phyloP scores from a whole-genome alignment of 1,140 invertebrate genomes.

The Pseudomyrmex pallidus region DNA sequence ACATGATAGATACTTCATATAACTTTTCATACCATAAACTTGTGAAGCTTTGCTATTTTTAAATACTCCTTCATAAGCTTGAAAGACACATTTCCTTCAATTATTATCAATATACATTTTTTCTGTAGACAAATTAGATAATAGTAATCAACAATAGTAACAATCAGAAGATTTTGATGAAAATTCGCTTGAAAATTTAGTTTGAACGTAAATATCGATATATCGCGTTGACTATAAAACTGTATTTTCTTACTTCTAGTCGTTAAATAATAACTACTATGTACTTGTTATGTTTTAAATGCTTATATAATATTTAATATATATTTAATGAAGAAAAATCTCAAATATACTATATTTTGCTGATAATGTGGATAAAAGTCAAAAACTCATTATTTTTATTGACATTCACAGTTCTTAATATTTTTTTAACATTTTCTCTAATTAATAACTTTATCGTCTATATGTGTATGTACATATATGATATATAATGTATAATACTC shows the following conservation, averaged over 20 bases:
- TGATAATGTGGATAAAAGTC: constrained; percentile 29
- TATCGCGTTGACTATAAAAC: constrained; percentile 37
- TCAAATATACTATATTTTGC: constrained; percentile 48
- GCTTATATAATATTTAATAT: constrained; percentile 49
- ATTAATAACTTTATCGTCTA: constrained; percentile 30
- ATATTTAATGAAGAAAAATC: constrained; percentile 55
- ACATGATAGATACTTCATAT: neutral
- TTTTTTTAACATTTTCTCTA: constrained; percentile 40
- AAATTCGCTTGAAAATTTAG: constrained; percentile 20
- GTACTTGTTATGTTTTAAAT: constrained; percentile 43
- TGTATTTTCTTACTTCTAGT: constrained; percentile 47
- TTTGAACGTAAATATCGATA: constrained; percentile 35
- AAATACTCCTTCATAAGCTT: constrained; percentile 25
- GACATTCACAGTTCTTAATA: constrained; percentile 54
- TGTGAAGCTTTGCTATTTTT: constrained; percentile 31
- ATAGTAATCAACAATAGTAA: neutral
- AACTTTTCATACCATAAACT: constrained; percentile 28
- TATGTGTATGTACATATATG: constrained; percentile 14
- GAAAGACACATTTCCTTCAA: constrained; percentile 25
- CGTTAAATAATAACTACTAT: constrained; percentile 21
- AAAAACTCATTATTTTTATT: constrained; percentile 53
- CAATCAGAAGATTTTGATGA: constrained; percentile 1
- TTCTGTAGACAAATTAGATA: constrained; percentile 6
- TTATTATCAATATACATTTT: constrained; percentile 21
- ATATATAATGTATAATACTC: constrained; percentile 24